These are phyloP conservation scores for Capricornis sumatraensis DNA, from an alignment of 2,113 vertebrate genomes.

Conservation along the genomic window DNA sequence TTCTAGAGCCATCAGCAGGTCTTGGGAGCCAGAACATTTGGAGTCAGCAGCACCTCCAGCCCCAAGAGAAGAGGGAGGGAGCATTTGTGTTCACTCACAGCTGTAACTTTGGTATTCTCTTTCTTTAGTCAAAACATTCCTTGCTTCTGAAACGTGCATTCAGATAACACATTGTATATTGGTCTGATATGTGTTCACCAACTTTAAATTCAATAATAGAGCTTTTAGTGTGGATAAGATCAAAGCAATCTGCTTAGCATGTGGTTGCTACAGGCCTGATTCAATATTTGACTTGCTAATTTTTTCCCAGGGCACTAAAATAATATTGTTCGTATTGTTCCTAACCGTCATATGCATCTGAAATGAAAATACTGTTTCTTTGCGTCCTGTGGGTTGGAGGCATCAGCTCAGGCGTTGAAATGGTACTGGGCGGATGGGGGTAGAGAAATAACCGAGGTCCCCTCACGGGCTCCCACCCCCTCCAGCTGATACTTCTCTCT, in stretches of 20 bases:
- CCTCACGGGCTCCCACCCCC: not conserved
- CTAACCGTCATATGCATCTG: conserved; percentile 72
- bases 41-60: not conserved
- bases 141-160: conserved; percentile 74
- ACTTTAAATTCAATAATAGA: conserved; percentile 87
- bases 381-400: not conserved
- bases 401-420: conserved; percentile 3
- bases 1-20: not conserved
- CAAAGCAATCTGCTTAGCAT: conserved; percentile 90
- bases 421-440: not conserved
- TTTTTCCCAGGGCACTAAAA: conserved; percentile 86
- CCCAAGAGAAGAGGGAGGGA: conserved; percentile 44
- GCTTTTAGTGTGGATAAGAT: conserved; percentile 90
- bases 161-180: conserved; percentile 79
- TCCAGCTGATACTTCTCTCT: not conserved
- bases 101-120: conserved; percentile 77
- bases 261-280: conserved; percentile 85
- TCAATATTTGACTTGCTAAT: conserved; percentile 95
- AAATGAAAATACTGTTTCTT: conserved; percentile 70
- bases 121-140: conserved; percentile 79
- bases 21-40: conserved; percentile 13
- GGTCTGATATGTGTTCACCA: conserved; percentile 83
- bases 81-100: conserved; percentile 53
- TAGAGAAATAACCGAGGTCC: accelerated
- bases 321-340: conserved; percentile 86